Conservation (phyloP, 2,888 invertebrate genomes). For the Bombyx huttoni region DNA sequence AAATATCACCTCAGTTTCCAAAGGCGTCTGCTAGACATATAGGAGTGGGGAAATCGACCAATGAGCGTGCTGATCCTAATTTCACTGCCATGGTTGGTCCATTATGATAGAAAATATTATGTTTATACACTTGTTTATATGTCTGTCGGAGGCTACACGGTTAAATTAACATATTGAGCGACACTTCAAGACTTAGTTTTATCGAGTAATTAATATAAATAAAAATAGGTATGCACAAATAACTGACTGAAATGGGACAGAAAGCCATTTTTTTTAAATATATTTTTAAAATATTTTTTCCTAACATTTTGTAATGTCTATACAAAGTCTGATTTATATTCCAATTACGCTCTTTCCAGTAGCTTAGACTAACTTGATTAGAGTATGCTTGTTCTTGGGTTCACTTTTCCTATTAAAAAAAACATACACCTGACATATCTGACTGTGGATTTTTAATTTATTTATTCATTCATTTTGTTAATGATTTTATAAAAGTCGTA, state of each 20-base stretch:
- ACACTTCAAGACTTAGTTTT: constrained; percentile 66
- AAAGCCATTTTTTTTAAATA: constrained; percentile 54
- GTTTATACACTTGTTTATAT: constrained; percentile 66
- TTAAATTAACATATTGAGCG: constrained; percentile 63
- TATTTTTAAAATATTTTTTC: constrained; percentile 52
- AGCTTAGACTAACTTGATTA: no score
- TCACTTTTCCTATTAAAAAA: no score
- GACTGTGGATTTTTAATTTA: no score
- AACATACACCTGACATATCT: no score
- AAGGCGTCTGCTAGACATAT: constrained; percentile 67
- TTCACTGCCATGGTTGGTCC: constrained; percentile 72
- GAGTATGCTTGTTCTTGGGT: no score
- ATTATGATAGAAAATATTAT: constrained; percentile 55
- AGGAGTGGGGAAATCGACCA: constrained; percentile 64
- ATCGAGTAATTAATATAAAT: constrained; percentile 43
- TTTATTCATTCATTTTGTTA: no score
- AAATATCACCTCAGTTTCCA: constrained; percentile 57
- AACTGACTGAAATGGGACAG: constrained; percentile 70
- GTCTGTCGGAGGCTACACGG: constrained; percentile 68
- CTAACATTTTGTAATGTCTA: constrained; percentile 34
- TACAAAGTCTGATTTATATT: no score
- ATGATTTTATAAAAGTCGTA: no score
- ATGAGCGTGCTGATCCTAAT: constrained; percentile 61
- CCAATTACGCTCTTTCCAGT: no score
- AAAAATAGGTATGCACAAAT: constrained; percentile 66